Conservation (phyloP, 2,113 vertebrate species). For the Osmerus mordax region DNA sequence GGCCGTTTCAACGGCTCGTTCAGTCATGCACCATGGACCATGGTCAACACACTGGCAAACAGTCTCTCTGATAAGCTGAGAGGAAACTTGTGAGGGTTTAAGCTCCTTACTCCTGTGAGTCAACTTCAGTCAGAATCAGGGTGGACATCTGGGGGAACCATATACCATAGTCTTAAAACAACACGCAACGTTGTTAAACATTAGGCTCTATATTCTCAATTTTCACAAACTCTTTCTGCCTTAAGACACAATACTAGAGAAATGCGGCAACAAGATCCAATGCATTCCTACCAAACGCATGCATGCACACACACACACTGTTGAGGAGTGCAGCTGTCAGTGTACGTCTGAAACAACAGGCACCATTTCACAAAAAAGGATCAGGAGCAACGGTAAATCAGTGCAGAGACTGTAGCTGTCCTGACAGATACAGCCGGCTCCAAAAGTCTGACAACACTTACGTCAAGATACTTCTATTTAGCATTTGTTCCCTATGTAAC, state of each 20-base stretch:
- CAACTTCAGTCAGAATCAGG: no score
- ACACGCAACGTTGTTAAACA: not conserved
- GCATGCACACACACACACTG: conserved; percentile 16
- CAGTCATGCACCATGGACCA: no score
- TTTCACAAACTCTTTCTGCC: conserved; percentile 35
- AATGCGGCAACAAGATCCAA: conserved; percentile 51
- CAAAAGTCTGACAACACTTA: not conserved
- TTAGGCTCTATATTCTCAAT: conserved; percentile 1
- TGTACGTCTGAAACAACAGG: conserved; percentile 57
- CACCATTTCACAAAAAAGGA: conserved; percentile 48
- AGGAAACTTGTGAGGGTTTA: not conserved
- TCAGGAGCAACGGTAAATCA: conserved; percentile 23
- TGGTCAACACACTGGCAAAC: no score
- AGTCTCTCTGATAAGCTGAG: no score
- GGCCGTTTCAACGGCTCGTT: no score
- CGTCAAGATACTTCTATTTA: no score
- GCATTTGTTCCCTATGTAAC: no score
- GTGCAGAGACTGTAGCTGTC: conserved; percentile 11
- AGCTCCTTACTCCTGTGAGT: no score
- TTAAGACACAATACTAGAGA: conserved; percentile 28
- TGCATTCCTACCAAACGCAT: conserved; percentile 28
- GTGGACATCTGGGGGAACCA: no score
- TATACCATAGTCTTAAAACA: no score
- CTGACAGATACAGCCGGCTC: not conserved
- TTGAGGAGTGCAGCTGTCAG: conserved; percentile 62